Conservation (phyloP, 2,113 vertebrate species). For the Ceuthmochares aereus region DNA sequence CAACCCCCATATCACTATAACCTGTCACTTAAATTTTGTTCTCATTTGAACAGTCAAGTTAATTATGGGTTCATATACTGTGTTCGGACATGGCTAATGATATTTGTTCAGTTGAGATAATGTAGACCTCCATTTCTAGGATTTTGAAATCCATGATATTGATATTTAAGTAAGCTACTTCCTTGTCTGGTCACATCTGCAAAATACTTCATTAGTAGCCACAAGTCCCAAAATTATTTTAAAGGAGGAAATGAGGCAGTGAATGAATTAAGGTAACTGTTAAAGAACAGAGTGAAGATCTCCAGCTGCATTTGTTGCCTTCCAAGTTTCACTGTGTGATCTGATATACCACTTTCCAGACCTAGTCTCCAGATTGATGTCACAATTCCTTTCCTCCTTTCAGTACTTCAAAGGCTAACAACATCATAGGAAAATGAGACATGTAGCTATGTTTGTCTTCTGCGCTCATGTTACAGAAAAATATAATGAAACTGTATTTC, state of each 20-base stretch:
- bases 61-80: background rate
- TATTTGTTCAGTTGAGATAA: background rate
- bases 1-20: background rate
- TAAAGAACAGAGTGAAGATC: background rate
- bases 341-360: background rate
- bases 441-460: background rate
- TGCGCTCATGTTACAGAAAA: background rate
- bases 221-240: background rate
- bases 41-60: background rate
- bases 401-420: background rate
- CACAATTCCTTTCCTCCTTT: accelerated
- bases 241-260: background rate
- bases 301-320: background rate
- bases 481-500: background rate
- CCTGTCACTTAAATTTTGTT: background rate
- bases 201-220: background rate
- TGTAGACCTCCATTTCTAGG: background rate
- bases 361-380: background rate
- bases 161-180: background rate
- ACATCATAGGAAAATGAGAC: background rate
- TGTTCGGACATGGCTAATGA: background rate
- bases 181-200: background rate
- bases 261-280: background rate
- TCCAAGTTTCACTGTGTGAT: background rate
- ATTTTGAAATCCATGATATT: background rate